These are phyloP conservation scores for Dromaius novaehollandiae DNA, from an alignment of 2,113 vertebrate species.

Conservation along the genomic window DNA sequence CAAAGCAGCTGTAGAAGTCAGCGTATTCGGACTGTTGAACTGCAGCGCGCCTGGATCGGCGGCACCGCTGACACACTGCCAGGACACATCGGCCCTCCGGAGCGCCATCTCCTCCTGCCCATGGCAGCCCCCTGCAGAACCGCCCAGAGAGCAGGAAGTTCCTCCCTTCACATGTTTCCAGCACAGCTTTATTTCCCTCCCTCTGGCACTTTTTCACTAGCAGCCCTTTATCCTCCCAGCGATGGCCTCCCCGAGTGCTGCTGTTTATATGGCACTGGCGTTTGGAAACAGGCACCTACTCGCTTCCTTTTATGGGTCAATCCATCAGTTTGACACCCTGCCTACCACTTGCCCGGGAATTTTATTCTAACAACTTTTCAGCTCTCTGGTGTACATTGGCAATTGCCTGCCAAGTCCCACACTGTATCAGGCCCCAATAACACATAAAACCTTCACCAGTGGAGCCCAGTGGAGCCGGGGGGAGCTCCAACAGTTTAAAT, in stretches of 20 bases:
- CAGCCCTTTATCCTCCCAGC: not conserved
- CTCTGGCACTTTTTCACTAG: not conserved
- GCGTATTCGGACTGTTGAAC: not conserved
- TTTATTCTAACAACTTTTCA: not conserved
- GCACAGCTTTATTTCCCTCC: not conserved
- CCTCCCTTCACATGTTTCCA: not conserved
- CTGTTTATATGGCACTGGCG: not conserved
- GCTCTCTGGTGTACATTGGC: not conserved
- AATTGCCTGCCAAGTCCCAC: not conserved
- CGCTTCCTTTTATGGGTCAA: not conserved
- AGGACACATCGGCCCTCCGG: no score
- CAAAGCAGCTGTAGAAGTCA: not conserved
- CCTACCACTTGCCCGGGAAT: not conserved
- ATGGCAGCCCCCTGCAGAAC: not conserved
- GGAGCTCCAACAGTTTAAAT: not conserved
- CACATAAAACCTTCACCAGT: not conserved
- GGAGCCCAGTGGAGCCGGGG: not conserved
- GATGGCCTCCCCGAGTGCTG: not conserved
- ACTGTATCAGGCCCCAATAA: not conserved
- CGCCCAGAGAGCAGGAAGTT: not conserved
- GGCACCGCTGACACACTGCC: no score
- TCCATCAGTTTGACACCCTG: not conserved
- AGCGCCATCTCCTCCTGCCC: not conserved
- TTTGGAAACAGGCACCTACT: slow-evolving; percentile 42
- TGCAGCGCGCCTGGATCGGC: accelerated